These are phyloP conservation scores for Perizoma flavofasciatum DNA, from an alignment of 2,888 invertebrate genomes.

Conservation along the genomic window DNA sequence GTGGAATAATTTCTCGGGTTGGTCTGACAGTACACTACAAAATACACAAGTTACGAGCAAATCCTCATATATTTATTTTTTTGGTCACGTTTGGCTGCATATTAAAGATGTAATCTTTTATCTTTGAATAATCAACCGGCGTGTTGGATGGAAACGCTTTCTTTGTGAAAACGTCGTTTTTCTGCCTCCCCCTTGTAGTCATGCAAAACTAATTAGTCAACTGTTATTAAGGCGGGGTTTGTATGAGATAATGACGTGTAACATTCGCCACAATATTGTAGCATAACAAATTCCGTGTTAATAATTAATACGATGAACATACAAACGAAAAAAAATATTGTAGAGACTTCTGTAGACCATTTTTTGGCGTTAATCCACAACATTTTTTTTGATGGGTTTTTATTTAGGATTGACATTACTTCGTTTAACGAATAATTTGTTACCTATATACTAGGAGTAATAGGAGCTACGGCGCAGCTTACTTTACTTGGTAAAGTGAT, in stretches of 20 bases:
- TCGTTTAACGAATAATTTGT: too few species aligned
- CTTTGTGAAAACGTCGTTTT: conserved; percentile 65
- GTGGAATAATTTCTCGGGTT: too few species aligned
- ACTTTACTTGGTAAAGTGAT: too few species aligned
- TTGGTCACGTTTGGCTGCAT: conserved; percentile 11
- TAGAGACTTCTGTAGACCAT: background rate
- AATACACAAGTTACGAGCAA: too few species aligned
- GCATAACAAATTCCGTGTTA: conserved; percentile 9
- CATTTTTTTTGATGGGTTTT: too few species aligned
- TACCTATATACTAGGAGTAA: too few species aligned
- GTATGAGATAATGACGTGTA: conserved; percentile 14
- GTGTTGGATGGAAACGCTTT: conserved; percentile 57
- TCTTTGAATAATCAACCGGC: conserved; percentile 36
- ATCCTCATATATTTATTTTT: background rate
- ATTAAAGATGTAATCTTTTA: conserved; percentile 29
- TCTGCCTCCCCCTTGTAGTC: conserved; percentile 55
- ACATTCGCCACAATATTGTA: background rate
- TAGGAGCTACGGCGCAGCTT: too few species aligned
- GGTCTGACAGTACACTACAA: too few species aligned
- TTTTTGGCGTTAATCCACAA: too few species aligned
- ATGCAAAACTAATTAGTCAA: conserved; percentile 73
- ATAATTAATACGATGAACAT: background rate
- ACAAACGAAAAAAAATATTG: background rate
- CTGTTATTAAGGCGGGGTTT: conserved; percentile 26
- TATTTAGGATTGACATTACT: too few species aligned